Conservation (phyloP, 2,113 vertebrate species). For the Ploceus nigricollis region DNA sequence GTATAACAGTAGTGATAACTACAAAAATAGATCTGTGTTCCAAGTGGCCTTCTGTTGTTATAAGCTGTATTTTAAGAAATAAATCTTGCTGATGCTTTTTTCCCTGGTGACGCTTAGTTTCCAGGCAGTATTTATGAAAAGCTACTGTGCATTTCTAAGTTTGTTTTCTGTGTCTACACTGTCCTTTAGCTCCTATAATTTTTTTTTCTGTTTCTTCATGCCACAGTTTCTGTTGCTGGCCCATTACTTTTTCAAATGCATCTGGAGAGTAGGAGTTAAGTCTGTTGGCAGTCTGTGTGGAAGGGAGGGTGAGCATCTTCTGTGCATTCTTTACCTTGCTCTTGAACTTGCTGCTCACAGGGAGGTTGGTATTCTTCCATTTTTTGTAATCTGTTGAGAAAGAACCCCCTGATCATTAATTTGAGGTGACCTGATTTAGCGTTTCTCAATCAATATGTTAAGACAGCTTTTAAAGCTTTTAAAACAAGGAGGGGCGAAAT, state of each 20-base stretch:
- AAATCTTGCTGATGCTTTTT: conserved; percentile 10
- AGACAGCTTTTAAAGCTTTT: background rate
- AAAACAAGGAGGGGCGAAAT: background rate
- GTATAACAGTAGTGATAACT: conserved; percentile 7
- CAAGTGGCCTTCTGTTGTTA: conserved; percentile 18
- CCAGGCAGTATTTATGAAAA: conserved; percentile 16
- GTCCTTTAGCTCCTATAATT: background rate
- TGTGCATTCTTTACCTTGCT: fast-evolving
- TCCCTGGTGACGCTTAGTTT: background rate
- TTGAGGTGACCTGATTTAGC: background rate
- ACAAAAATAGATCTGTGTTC: conserved; percentile 3
- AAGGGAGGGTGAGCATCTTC: background rate
- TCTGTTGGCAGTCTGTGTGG: background rate
- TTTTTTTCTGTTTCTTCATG: background rate
- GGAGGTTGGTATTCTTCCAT: background rate
- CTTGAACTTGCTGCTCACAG: background rate
- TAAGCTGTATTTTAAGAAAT: conserved; percentile 25
- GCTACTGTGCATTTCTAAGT: background rate
- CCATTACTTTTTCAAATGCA: background rate
- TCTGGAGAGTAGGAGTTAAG: background rate
- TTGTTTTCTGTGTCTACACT: background rate
- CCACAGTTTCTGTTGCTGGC: background rate
- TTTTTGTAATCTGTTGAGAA: background rate
- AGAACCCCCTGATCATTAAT: background rate
- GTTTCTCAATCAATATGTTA: background rate